Evolutionary conservation across 2,113 vertebrate genomes (phyloP).

Genomic region (Hassar affinis): DNA sequence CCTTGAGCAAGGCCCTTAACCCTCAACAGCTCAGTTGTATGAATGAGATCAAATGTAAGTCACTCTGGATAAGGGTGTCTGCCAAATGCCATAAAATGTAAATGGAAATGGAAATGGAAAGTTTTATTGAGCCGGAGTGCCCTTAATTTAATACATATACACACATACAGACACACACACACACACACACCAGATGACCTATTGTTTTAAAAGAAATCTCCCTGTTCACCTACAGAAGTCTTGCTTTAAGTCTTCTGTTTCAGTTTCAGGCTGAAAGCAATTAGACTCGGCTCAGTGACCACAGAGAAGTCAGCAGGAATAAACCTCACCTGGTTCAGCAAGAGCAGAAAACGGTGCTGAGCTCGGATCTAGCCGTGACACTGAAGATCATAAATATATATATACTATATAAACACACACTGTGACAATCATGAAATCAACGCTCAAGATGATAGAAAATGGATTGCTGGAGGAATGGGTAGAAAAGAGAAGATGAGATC

Average conservation of each 20-base stretch:
- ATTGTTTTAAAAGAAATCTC: neutral
- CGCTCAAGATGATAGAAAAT: neutral
- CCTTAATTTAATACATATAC: neutral
- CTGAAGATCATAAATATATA: neutral
- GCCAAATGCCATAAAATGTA: no score
- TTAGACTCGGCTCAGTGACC: neutral
- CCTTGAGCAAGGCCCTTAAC: no score
- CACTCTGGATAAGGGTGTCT: no score
- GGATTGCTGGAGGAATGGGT: neutral
- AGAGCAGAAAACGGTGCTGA: neutral
- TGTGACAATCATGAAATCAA: neutral
- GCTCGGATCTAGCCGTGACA: neutral
- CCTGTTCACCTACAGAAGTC: neutral
- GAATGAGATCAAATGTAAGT: no score
- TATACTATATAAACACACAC: neutral
- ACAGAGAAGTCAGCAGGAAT: neutral
- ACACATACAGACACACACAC: neutral
- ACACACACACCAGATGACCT: constrained; percentile 19
- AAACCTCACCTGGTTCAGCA: neutral
- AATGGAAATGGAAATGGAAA: no score
- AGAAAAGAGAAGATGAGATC: neutral
- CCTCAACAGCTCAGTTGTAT: no score
- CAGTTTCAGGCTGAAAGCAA: neutral
- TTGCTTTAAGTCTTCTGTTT: neutral
- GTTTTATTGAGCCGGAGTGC: neutral